phyloP scores from a whole-genome alignment of 2,113 vertebrate genomes.

The Campylomormyrus numenius region DNA sequence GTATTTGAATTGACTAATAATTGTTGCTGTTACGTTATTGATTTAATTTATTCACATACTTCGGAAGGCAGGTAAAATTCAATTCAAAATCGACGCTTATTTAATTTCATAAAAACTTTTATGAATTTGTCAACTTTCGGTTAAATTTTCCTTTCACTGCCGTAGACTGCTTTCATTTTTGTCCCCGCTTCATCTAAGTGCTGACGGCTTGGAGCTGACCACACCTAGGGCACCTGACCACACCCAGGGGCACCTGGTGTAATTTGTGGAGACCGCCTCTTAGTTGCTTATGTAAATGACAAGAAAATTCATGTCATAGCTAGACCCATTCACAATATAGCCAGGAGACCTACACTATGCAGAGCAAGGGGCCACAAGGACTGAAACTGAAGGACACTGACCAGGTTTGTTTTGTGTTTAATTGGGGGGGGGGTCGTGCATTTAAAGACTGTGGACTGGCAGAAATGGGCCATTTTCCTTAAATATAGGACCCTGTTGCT shows the following conservation, averaged over 20 bases:
- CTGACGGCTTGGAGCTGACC: background rate
- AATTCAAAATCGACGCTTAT: too few relatives aligned
- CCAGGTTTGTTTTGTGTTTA: background rate
- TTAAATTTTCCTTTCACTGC: background rate
- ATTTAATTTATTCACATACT: background rate
- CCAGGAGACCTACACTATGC: background rate
- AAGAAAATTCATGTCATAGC: background rate
- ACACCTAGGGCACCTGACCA: background rate
- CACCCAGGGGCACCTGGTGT: background rate
- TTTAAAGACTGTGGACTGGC: background rate
- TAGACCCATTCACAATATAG: background rate
- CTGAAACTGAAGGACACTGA: background rate
- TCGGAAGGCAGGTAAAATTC: too few relatives aligned
- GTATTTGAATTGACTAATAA: background rate
- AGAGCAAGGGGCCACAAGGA: background rate
- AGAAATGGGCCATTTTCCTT: background rate
- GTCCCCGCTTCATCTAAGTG: background rate
- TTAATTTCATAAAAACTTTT: too few relatives aligned
- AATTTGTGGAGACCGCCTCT: background rate
- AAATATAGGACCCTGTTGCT: background rate
- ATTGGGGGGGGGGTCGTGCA: background rate
- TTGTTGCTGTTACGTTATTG: background rate
- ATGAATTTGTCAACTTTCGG: too few relatives aligned
- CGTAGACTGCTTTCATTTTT: background rate
- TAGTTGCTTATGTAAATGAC: background rate